Conservation (phyloP, 2,797 vertebrate species). For the Rhincodon typus region DNA sequence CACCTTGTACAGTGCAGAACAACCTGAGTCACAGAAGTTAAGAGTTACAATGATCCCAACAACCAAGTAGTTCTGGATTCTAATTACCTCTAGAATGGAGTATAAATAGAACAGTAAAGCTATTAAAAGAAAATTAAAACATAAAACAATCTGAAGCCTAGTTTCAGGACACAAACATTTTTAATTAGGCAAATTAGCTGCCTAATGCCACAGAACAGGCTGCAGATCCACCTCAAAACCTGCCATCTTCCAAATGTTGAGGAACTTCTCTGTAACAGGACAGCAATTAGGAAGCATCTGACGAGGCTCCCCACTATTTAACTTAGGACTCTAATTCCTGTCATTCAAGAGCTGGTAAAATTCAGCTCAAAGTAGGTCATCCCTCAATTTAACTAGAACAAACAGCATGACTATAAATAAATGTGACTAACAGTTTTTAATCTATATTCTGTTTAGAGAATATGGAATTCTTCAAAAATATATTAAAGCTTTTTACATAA, state of each 20-base stretch:
- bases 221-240: background rate
- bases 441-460: background rate
- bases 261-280: background rate
- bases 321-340: background rate
- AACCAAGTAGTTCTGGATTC: background rate
- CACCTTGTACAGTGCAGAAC: background rate
- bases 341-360: background rate
- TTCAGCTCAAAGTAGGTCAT: background rate
- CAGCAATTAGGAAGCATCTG: background rate
- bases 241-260: background rate
- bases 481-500: background rate
- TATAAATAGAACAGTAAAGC: background rate
- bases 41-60: background rate
- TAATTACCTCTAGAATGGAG: background rate
- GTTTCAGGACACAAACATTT: background rate
- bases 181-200: background rate
- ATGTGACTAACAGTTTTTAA: background rate
- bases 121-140: background rate
- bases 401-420: background rate
- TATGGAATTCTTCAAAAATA: background rate
- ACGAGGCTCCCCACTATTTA: background rate
- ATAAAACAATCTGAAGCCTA: background rate
- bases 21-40: background rate
- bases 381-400: background rate
- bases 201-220: background rate